Conservation (phyloP, 2,797 vertebrate genomes). For the Apodemus agrarius region DNA sequence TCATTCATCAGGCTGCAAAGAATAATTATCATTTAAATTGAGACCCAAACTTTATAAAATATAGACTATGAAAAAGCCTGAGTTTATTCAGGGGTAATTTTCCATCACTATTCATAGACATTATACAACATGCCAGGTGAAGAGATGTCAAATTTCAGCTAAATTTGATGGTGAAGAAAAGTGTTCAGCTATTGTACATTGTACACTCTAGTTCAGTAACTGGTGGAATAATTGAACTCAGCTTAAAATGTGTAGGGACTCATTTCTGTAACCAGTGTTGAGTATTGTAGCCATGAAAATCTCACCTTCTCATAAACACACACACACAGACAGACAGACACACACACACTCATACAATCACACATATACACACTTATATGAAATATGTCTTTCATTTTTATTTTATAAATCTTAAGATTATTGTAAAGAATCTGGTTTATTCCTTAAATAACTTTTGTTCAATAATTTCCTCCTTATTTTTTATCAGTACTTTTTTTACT, state of each 20-base stretch:
- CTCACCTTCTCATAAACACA: neutral
- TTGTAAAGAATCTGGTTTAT: neutral
- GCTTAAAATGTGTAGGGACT: neutral
- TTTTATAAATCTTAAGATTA: neutral
- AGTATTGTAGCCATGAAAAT: neutral
- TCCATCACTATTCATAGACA: neutral
- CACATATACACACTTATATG: neutral
- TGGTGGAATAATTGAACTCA: neutral
- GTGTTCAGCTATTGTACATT: neutral
- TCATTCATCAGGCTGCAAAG: neutral
- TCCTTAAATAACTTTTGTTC: neutral
- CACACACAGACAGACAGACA: neutral
- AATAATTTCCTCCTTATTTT: neutral
- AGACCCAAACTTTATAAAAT: neutral
- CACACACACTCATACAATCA: too few species aligned
- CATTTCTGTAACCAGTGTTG: constrained; percentile 3
- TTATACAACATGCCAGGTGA: neutral
- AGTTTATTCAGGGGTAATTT: constrained; percentile 34
- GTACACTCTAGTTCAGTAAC: constrained; percentile 8
- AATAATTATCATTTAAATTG: neutral
- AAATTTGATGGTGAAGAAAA: constrained; percentile 41
- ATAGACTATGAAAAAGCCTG: neutral
- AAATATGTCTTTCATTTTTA: neutral
- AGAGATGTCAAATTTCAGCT: neutral
- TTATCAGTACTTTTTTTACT: neutral